Evolutionary conservation across 2,888 invertebrate genomes (phyloP).

Genomic region (Brachynemurus nebulosus): DNA sequence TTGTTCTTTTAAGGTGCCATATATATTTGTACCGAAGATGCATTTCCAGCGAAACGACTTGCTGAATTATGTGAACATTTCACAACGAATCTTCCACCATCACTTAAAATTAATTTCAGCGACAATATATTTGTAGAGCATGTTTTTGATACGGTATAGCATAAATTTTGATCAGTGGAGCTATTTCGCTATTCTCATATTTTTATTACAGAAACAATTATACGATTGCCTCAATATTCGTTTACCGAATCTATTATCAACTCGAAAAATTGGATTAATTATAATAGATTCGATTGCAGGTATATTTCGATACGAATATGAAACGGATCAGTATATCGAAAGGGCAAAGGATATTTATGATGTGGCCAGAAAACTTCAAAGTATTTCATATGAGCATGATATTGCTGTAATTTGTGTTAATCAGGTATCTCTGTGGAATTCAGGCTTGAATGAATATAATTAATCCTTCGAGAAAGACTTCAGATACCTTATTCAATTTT

Average conservation of each 20-base stretch:
- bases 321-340: slow-evolving; percentile 30
- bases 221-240: slow-evolving; percentile 37
- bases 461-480: neutral
- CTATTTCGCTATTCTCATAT: too few relatives aligned
- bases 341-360: slow-evolving; percentile 42
- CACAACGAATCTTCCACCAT: slow-evolving; percentile 17
- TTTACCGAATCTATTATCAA: slow-evolving; percentile 38
- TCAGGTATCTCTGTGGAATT: slow-evolving; percentile 44
- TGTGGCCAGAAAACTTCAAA: slow-evolving; percentile 40
- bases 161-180: slow-evolving; percentile 1
- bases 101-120: slow-evolving; percentile 29
- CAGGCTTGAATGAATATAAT: neutral
- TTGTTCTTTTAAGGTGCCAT: slow-evolving; percentile 32
- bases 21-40: slow-evolving; percentile 66
- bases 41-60: slow-evolving; percentile 56
- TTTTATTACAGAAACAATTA: slow-evolving; percentile 35
- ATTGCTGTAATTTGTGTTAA: slow-evolving; percentile 54
- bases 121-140: slow-evolving; percentile 54
- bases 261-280: slow-evolving; percentile 42
- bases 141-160: slow-evolving; percentile 39
- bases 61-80: slow-evolving; percentile 36
- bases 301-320: slow-evolving; percentile 43
- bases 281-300: slow-evolving; percentile 64
- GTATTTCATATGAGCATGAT: slow-evolving; percentile 37
- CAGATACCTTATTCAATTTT: slow-evolving; percentile 13